Evolutionary conservation across 2,797 vertebrate genomes (phyloP).

Genomic region (Bovichtus diacanthus): DNA sequence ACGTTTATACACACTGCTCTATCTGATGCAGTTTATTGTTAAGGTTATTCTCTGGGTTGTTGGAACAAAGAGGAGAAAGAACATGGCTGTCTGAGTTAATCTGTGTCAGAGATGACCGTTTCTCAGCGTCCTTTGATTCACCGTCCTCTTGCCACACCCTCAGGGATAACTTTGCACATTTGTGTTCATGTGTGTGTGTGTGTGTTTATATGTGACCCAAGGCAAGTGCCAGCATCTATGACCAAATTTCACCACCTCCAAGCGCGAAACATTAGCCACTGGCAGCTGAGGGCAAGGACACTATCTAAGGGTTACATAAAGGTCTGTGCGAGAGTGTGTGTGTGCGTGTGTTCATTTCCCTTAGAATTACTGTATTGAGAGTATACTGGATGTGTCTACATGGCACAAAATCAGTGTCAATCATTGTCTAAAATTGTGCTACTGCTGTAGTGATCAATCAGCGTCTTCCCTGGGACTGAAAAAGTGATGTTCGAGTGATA

Average conservation of each 20-base stretch:
- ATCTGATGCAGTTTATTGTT: conserved; percentile 3
- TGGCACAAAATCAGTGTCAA: conserved; percentile 32
- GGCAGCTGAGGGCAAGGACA: conserved; percentile 77
- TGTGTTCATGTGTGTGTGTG: conserved; percentile 17
- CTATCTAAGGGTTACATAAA: conserved; percentile 52
- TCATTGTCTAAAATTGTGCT: conserved; percentile 16
- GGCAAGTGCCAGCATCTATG: conserved; percentile 67
- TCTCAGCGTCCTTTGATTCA: conserved; percentile 73
- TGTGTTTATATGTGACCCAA: conserved; percentile 39
- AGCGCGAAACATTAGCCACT: conserved; percentile 68
- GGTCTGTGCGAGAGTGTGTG: background rate
- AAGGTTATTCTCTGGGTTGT: conserved; percentile 25
- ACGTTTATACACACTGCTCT: background rate
- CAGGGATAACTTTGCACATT: conserved; percentile 68
- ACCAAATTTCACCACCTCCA: conserved; percentile 70
- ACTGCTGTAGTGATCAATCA: conserved; percentile 3
- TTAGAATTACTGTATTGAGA: background rate
- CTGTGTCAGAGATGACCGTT: conserved; percentile 69
- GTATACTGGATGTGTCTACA: conserved; percentile 20
- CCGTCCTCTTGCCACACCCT: conserved; percentile 70
- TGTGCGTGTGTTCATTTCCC: background rate
- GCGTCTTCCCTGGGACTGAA: background rate
- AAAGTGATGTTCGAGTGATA: background rate
- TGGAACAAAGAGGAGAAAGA: conserved; percentile 40
- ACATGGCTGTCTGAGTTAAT: conserved; percentile 65